Evolutionary conservation across 2,113 vertebrate species (phyloP).

Genomic region (Cebus imitator): DNA sequence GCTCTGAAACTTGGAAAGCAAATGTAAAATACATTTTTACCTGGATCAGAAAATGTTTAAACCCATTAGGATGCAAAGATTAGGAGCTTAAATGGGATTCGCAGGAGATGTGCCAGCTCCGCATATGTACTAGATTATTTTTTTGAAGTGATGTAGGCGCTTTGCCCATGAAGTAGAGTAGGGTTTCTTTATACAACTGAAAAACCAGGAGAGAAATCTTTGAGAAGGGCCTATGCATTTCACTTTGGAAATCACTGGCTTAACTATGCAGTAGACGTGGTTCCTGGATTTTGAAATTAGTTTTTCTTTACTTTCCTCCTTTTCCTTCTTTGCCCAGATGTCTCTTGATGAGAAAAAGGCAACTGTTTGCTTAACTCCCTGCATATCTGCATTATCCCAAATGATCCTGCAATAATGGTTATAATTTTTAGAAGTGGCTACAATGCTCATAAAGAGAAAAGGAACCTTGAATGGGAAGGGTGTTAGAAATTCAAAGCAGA

Average conservation of each 20-base stretch:
- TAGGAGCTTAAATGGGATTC: conserved; percentile 46
- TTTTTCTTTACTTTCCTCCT: background rate
- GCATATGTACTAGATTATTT: conserved; percentile 46
- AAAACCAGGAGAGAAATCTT: background rate
- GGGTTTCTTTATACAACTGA: conserved; percentile 7
- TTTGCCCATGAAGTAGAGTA: conserved; percentile 35
- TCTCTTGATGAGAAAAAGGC: conserved; percentile 1
- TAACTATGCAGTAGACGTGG: background rate
- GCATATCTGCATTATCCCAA: background rate
- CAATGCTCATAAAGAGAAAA: background rate
- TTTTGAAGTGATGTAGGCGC: conserved; percentile 8
- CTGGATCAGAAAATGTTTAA: conserved; percentile 61
- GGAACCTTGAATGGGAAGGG: background rate
- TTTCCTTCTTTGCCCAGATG: background rate
- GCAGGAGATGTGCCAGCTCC: conserved; percentile 41
- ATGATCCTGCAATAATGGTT: background rate
- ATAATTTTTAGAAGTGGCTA: conserved; percentile 12
- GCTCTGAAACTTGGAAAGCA: conserved; percentile 57
- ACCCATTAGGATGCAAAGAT: conserved; percentile 60
- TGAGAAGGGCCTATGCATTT: background rate
- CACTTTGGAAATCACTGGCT: background rate
- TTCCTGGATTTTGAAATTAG: background rate
- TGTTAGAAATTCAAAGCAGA: background rate
- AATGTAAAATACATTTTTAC: conserved; percentile 46
- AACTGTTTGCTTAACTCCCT: background rate